Percentiles rank a stretch among this genome's conserved stretches.
phyloP scores from a whole-genome alignment of 2,888 invertebrate genomes.

The Rhagium mordax region DNA sequence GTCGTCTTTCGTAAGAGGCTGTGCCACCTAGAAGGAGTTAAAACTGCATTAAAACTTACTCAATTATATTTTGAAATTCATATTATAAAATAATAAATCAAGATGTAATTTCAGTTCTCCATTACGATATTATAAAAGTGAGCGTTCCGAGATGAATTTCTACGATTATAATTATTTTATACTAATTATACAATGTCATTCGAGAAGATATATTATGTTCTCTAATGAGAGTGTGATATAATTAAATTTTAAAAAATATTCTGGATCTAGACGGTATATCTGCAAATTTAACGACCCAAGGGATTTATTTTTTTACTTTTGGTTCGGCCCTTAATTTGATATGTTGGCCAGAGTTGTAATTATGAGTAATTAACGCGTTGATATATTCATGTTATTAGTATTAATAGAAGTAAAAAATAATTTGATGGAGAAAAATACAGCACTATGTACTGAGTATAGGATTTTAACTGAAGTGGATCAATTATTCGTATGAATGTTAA shows the following conservation, averaged over 20 bases:
- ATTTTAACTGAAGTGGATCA: too few species aligned
- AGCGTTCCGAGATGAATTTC: background rate
- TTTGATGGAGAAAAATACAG: too few species aligned
- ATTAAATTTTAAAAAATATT: background rate
- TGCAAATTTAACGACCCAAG: background rate
- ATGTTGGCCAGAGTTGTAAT: background rate
- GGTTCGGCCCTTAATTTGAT: background rate
- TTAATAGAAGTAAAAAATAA: too few species aligned
- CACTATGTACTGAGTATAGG: too few species aligned
- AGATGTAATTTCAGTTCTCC: background rate
- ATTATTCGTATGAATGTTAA: too few species aligned
- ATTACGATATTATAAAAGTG: background rate
- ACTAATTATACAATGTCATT: background rate
- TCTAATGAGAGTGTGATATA: constrained; percentile 7
- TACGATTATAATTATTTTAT: constrained; percentile 4
- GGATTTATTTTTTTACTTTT: background rate
- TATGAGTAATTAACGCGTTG: background rate
- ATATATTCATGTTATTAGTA: too few species aligned
- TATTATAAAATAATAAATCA: constrained; percentile 13
- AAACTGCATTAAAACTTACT: constrained; percentile 8
- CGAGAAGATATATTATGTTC: constrained; percentile 5
- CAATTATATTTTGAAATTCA: background rate
- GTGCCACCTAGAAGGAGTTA: background rate
- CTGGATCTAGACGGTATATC: background rate
- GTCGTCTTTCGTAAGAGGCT: background rate